These are phyloP conservation scores for Pachypeltis micranthus DNA, from an alignment of 1,140 invertebrate species.

Conservation along the genomic window DNA sequence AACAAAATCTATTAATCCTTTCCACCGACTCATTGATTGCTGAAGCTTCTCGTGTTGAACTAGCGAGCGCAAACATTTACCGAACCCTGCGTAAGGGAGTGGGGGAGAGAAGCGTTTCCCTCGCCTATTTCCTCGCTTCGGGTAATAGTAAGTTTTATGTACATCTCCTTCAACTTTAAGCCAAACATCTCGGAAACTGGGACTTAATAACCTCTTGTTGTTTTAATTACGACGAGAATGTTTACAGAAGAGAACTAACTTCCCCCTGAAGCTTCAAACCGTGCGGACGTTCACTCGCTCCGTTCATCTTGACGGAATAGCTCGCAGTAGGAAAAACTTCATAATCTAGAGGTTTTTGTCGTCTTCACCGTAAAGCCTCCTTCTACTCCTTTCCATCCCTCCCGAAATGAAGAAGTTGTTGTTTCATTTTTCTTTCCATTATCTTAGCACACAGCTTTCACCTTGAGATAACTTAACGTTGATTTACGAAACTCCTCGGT, in stretches of 20 bases:
- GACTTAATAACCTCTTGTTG: neutral
- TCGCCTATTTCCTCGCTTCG: neutral
- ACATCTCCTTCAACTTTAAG: neutral
- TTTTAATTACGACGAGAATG: constrained; percentile 3
- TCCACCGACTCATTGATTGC: neutral
- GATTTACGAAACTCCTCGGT: no score
- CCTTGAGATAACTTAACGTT: no score
- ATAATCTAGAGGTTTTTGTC: no score
- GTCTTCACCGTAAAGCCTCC: no score
- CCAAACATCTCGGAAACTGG: neutral
- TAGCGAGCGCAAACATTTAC: constrained; percentile 1
- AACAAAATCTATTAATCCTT: neutral
- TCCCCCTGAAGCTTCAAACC: neutral
- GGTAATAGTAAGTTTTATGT: constrained; percentile 14
- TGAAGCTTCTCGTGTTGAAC: neutral
- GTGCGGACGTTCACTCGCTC: neutral
- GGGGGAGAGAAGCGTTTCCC: neutral
- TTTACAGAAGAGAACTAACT: neutral
- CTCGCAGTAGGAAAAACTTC: no score
- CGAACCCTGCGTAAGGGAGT: neutral
- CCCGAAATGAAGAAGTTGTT: no score
- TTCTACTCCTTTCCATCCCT: no score
- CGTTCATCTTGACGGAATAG: no score
- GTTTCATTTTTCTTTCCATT: no score
- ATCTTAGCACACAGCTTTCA: no score